Conservation (phyloP, 2,888 invertebrate species). For the Lasioglossum lativentre region DNA sequence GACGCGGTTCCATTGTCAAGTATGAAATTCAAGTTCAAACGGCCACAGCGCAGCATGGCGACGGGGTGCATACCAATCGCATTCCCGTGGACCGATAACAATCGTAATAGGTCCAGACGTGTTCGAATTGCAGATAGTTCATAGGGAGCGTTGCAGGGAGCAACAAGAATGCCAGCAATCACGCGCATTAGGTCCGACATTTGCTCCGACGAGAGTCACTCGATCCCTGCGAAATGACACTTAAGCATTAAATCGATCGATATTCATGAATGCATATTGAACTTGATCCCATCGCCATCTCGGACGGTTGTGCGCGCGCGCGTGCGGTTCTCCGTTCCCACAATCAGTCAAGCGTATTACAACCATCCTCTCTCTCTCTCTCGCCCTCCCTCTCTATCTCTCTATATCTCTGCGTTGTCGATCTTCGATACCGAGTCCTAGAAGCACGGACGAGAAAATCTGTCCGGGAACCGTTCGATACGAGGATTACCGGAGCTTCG, state of each 20-base stretch:
- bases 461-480: constrained; percentile 34
- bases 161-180: not conserved
- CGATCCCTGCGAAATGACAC: constrained; percentile 1
- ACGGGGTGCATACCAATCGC: not conserved
- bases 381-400: too few species aligned
- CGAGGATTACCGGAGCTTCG: constrained; percentile 1
- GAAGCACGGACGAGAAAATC: constrained; percentile 33
- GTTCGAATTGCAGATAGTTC: not conserved
- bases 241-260: constrained; percentile 19
- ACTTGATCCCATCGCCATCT: constrained; percentile 15
- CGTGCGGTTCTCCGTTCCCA: constrained; percentile 45
- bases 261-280: constrained; percentile 18
- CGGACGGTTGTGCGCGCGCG: not conserved
- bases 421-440: constrained; percentile 25
- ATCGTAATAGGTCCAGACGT: not conserved
- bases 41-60: not conserved
- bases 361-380: constrained; percentile 17
- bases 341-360: constrained; percentile 48
- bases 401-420: constrained; percentile 27
- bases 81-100: not conserved
- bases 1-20: not conserved
- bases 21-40: not conserved
- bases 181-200: constrained; percentile 7
- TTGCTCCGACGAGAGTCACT: not conserved
- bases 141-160: not conserved